These are phyloP conservation scores for Gallinago stenura DNA, from an alignment of 2,797 vertebrate species.

Conservation along the genomic window DNA sequence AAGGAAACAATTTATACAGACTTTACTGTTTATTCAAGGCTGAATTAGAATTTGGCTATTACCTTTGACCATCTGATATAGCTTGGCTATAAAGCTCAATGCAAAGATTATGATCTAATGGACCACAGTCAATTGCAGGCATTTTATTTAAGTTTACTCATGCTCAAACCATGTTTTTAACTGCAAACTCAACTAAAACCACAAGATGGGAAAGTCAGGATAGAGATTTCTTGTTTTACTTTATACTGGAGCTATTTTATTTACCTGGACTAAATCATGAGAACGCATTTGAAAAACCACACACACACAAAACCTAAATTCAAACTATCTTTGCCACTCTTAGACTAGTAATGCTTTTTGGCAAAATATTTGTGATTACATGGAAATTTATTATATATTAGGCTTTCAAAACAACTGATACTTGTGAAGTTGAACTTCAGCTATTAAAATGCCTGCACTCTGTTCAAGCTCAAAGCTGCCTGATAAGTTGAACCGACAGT, in stretches of 20 bases:
- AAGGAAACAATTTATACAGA: background rate
- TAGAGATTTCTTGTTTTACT: slow-evolving; percentile 32
- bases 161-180: background rate
- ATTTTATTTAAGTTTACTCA: slow-evolving; percentile 26
- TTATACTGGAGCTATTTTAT: slow-evolving; percentile 4
- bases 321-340: background rate
- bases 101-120: background rate
- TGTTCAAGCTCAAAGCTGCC: background rate
- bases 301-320: background rate
- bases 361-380: background rate
- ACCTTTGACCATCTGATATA: background rate
- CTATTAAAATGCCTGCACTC: background rate
- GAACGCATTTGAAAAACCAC: background rate
- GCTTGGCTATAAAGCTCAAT: background rate
- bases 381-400: background rate
- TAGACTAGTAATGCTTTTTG: background rate
- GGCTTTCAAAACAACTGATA: background rate
- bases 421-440: background rate
- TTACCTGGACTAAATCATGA: background rate
- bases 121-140: background rate
- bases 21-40: background rate
- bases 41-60: background rate
- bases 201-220: background rate
- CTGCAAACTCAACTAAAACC: slow-evolving; percentile 13
- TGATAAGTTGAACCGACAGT: background rate